Base-by-base conservation (phyloP, 2,113 vertebrate species). In the Tylochromis polylepis region DNA sequence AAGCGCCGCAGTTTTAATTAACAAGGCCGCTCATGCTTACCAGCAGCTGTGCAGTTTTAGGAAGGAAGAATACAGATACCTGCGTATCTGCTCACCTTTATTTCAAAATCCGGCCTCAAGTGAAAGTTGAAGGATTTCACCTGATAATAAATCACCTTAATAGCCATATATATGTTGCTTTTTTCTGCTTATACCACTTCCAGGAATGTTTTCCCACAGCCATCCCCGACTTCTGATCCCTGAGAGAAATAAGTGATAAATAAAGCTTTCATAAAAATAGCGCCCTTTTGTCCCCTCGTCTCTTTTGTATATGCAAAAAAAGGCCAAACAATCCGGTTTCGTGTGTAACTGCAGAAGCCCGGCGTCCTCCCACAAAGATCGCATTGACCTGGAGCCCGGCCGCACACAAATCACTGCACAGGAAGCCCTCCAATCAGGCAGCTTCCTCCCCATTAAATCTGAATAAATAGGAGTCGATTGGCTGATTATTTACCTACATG, bases 281-380 rank as follows among this genome's bases (percentile, higher is more conserved):
- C 15, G 6, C 18, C 46, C 6, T 0, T 77, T 77, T 31, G 1
- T 77, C 70, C 70, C 16, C 70, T 77, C 6, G 10, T 49, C 5
- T 75, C 41, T 75, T 49, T 49, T 20, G 43, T 2, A 20, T 31
- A n/a, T 14, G 31, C 20, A 31, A 16, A 49, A 43, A 22, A 51
- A 62, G 27, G 6, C 29, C 14, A 29, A 51, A 11, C 18, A 82
- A 43, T 46, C 46, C 11, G 5, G 81, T 34, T 24, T 67, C 14
- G 2, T n/a, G 84, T 18, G 20, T 11, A 77, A 84, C 41, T 46
- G 78, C 72, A 58, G 67, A 58, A 95, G 91, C 94, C 89, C 85
- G 87, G 90, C 89, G 86, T 70, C 92, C 62, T 87, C 89, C 49
- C 89, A 98, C 97, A 98, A 97, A 97, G 97, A 22, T 82, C 1